Base-by-base conservation (phyloP, 2,797 vertebrate species). In the Xiphorhynchus erythropygius region DNA sequence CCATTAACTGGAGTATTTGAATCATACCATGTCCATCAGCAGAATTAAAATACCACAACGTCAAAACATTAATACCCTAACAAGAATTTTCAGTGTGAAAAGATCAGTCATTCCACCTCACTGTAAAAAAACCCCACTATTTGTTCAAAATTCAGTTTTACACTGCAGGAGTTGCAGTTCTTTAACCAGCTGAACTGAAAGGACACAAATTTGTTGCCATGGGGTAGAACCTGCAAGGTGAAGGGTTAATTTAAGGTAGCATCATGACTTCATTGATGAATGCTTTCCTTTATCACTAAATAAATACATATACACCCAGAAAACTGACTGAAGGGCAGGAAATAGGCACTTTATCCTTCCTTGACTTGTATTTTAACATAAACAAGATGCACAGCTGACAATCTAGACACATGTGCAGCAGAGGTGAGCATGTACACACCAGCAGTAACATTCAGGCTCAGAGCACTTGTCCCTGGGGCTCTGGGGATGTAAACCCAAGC, bases 401-500 rank as follows among this genome's bases (percentile, higher is more conserved):
- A 10, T 18, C n/a, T 17, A 59, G n/a, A 0, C 27, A 63, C n/a
- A 56, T 74, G 41, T 11, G 50, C 13, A 84, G 73, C 10, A 89
- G 39, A 83, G 18, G 25, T 9, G 25, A 64, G 47, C 84, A 6
- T 30, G 80, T 78, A 63, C 18, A 28, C 10, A 71, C 69, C 87
- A 37, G 79, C 42, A 46, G 46, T 19, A 33, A 50, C 11, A 41
- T 65, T 62, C 12, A 60, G 27, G 62, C 35, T 44, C 56, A 21
- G 67, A 88, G 73, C 62, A 63, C 56, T 35, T 62, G 62, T 84
- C 87, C 65, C 63, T 55, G 53, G 55, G 76, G 73, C 35, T 84
- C 62, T 78, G 70, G 69, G 83, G 63, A 22, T 16, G 23, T 13
- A 91, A 84, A 92, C 32, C 41, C 81, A 75, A 78, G 60, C 13